These are phyloP conservation scores for Hybos culiciformis DNA, from an alignment of 2,888 invertebrate species.

Conservation along the genomic window DNA sequence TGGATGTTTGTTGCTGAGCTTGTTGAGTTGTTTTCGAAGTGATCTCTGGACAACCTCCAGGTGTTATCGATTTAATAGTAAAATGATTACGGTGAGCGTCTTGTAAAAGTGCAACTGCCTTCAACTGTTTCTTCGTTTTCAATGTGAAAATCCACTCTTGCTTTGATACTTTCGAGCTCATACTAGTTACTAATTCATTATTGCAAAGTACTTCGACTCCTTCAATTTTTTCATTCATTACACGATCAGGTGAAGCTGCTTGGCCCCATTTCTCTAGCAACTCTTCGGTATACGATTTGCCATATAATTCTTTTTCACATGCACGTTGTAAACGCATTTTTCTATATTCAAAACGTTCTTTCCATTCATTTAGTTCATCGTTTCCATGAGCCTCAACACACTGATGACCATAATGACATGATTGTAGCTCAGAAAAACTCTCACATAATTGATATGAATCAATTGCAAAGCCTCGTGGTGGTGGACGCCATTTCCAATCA, in stretches of 20 bases:
- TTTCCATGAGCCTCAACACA: slow-evolving; percentile 62
- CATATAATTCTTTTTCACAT: slow-evolving; percentile 53
- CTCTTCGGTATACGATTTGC: slow-evolving; percentile 45
- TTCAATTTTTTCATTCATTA: slow-evolving; percentile 48
- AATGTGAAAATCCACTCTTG: slow-evolving; percentile 48
- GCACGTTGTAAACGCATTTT: slow-evolving; percentile 48
- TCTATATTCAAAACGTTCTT: slow-evolving; percentile 53
- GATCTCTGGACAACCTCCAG: slow-evolving; percentile 14
- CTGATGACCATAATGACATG: slow-evolving; percentile 53
- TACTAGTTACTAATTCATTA: slow-evolving; percentile 45
- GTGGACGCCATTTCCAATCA: slow-evolving; percentile 53
- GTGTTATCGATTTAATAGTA: slow-evolving; percentile 40
- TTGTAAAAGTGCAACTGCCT: slow-evolving; percentile 52
- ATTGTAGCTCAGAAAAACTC: slow-evolving; percentile 40
- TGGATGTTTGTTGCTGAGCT: slow-evolving; percentile 5
- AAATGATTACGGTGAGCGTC: slow-evolving; percentile 57
- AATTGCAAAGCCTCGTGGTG: slow-evolving; percentile 50
- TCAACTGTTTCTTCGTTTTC: slow-evolving; percentile 39
- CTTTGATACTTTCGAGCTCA: slow-evolving; percentile 46
- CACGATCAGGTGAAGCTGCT: slow-evolving; percentile 45
- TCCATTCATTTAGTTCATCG: slow-evolving; percentile 60
- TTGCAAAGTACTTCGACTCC: slow-evolving; percentile 44
- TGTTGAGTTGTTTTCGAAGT: not conserved
- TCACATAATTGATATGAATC: slow-evolving; percentile 52
- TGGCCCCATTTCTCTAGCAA: slow-evolving; percentile 49